Conservation (phyloP, 2,113 vertebrate genomes). For the Eubucco bourcierii region DNA sequence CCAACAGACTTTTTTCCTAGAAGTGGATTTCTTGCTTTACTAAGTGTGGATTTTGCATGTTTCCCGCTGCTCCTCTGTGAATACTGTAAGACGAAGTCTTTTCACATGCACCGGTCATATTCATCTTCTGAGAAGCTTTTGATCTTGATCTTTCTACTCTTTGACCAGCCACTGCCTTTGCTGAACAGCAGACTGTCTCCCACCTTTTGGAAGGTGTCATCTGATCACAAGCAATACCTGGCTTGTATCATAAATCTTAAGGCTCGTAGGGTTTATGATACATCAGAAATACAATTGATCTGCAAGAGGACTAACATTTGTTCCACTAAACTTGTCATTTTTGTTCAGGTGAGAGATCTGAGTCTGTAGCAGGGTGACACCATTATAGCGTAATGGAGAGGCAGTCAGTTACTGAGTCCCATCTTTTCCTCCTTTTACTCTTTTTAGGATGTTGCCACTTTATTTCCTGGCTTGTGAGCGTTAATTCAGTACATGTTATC, state of each 20-base stretch:
- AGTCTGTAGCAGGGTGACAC: neutral
- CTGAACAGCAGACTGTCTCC: neutral
- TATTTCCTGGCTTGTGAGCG: neutral
- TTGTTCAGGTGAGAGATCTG: neutral
- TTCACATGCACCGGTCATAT: rapidly evolving
- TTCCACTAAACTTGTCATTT: neutral
- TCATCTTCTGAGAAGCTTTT: neutral
- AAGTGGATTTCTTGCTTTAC: neutral
- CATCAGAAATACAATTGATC: neutral
- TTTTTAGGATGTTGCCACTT: neutral
- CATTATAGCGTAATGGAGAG: neutral
- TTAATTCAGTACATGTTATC: neutral
- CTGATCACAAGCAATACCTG: neutral
- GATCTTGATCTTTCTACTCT: neutral
- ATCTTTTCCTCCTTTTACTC: neutral
- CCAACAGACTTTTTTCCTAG: neutral
- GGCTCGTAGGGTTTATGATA: neutral
- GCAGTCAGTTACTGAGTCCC: neutral
- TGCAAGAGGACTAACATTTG: neutral
- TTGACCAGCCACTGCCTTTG: rapidly evolving
- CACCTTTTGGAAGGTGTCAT: neutral
- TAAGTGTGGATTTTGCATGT: neutral
- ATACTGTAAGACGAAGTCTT: no score
- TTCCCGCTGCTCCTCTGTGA: neutral
- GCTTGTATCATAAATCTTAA: neutral